Conservation (phyloP, 2,888 invertebrate species). For the Lottia gigantea region DNA sequence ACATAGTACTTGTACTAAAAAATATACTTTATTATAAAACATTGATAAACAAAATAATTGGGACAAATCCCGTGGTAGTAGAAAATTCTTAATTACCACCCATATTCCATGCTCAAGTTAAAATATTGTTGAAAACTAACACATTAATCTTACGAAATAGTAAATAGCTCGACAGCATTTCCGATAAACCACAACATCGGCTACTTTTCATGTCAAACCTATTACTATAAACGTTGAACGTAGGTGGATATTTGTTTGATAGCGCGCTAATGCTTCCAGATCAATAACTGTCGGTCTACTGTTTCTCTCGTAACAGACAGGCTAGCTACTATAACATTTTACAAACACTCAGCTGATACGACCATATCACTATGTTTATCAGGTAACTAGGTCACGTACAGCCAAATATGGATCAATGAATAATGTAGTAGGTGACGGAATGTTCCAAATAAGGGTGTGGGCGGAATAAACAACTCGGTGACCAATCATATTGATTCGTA, state of each 20-base stretch:
- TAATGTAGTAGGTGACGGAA: conserved; percentile 14
- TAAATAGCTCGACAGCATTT: background rate
- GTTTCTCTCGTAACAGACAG: conserved; percentile 10
- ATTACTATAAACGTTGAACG: background rate
- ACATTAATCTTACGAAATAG: conserved; percentile 8
- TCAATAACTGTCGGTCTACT: conserved; percentile 4
- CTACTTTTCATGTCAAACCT: conserved; percentile 2
- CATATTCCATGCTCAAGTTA: background rate
- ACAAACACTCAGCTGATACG: conserved; percentile 5
- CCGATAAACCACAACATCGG: conserved; percentile 5
- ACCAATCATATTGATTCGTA: conserved; percentile 18
- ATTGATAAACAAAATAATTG: too few species aligned
- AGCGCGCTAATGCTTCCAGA: background rate
- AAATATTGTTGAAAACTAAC: background rate
- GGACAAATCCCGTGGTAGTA: too few species aligned
- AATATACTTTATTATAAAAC: too few species aligned
- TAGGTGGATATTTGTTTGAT: conserved; percentile 10
- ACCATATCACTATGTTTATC: conserved; percentile 10
- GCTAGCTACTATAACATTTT: background rate
- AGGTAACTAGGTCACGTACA: conserved; percentile 28
- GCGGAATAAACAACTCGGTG: conserved; percentile 18
- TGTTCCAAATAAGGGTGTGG: conserved; percentile 18
- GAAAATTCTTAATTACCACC: too few species aligned
- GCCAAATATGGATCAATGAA: conserved; percentile 21
- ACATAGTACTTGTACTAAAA: too few species aligned